Base-by-base conservation (phyloP, 2,113 vertebrate genomes). In the Sander vitreus region DNA sequence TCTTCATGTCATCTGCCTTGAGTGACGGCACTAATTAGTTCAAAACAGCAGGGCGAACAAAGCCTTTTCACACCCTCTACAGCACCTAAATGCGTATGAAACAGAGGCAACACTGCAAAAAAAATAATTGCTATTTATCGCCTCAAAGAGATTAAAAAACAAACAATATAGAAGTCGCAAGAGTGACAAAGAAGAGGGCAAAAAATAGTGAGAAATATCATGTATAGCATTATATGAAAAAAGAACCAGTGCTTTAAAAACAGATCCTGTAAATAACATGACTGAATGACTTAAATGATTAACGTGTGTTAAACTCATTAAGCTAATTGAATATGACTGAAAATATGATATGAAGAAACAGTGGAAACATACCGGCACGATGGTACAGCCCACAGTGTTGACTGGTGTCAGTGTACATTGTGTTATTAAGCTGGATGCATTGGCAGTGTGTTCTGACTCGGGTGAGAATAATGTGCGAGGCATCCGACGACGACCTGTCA, bases 61-160 rank as follows among this genome's bases (percentile, higher is more conserved):
- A 50, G 71, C 43, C 43, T 77, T 53, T 80, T 73, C 39, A 85
- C 77, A 86, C 54, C 57, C 13, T 71, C 43, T 57, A 8, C 58
- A 73, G 71, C 68, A 71, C 83, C 85, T 74, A 76, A 30, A 62
- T 4, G n/a, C n/a, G 36, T 27, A 18, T 60, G 3, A 45, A 25
- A 78, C 45, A 48, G n/a, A 36, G 30, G 51, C 7, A 60, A 55
- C n/a, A 54, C 25, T 70, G 47, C 15, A 19, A 50, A 92, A 95
- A 96, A 95, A 96, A 95, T 5, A 39, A 39, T 92, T 93, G 94
- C 93, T 95, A 94, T 95, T 96, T 96, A 97, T 91, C 63, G 90
- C 94, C 95, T 96, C 10, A 33, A 33, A 78, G 33, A 2, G 4
- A 70, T 18, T n/a, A 25, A 47, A 64, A 54, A 65, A n/a, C 1